These are phyloP conservation scores for Galagoides demidoff DNA, from an alignment of 2,797 vertebrate species.

Conservation along the genomic window DNA sequence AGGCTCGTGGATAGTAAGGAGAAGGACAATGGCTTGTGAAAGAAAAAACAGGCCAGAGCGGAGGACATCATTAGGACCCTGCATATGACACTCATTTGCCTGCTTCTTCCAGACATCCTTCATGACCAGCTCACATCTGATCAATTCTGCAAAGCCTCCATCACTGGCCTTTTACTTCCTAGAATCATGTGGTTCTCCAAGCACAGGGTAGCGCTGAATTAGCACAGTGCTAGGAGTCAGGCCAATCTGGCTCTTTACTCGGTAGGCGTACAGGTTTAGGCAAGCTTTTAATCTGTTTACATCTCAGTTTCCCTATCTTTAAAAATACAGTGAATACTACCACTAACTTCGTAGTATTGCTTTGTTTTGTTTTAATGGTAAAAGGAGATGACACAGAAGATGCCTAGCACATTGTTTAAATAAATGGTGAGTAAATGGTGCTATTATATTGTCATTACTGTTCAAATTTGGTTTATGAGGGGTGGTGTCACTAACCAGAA, in stretches of 20 bases:
- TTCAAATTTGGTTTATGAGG: not conserved
- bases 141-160: not conserved
- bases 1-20: not conserved
- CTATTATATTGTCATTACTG: not conserved
- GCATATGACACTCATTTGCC: not conserved
- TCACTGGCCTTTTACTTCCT: not conserved
- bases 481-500: not conserved
- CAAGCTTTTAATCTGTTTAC: not conserved
- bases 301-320: not conserved
- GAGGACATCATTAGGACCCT: not conserved
- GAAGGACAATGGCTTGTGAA: not conserved
- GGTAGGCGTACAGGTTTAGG: not conserved
- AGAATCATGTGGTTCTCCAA: not conserved
- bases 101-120: not conserved
- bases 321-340: not conserved
- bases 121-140: not conserved
- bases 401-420: not conserved
- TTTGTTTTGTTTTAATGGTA: not conserved
- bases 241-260: not conserved
- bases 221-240: not conserved
- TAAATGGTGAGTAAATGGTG: not conserved
- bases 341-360: not conserved
- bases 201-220: not conserved
- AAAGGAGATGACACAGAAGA: not conserved
- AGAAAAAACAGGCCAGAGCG: not conserved